Conservation (phyloP, 2,888 invertebrate genomes). For the Coremacera marginata region DNA sequence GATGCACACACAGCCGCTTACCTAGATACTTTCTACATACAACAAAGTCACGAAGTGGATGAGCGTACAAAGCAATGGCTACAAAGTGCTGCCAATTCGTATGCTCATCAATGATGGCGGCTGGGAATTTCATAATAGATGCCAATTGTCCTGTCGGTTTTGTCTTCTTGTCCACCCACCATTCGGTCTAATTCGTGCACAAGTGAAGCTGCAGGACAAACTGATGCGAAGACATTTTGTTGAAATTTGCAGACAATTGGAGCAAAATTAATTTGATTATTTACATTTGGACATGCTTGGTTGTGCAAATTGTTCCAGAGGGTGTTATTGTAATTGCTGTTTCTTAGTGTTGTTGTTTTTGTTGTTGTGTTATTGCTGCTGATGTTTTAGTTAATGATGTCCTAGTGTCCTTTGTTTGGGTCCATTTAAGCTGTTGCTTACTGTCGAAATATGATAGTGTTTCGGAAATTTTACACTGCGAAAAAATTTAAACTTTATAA, state of each 20-base stretch:
- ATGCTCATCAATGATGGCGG: neutral
- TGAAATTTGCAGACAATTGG: slow-evolving; percentile 49
- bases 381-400: neutral
- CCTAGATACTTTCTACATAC: neutral
- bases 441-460: too few species aligned
- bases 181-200: neutral
- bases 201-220: neutral
- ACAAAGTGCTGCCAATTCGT: neutral
- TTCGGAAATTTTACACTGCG: too few species aligned
- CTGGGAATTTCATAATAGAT: neutral
- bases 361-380: neutral
- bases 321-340: slow-evolving; percentile 16
- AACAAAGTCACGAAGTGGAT: neutral
- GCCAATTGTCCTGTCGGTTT: neutral
- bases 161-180: neutral
- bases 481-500: too few species aligned
- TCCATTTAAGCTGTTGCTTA: neutral
- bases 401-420: neutral
- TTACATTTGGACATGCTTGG: slow-evolving; percentile 41
- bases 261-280: slow-evolving; percentile 53
- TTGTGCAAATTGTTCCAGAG: slow-evolving; percentile 45
- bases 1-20: neutral
- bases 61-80: neutral
- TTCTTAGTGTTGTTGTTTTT: neutral
- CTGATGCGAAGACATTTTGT: neutral